phyloP scores from a whole-genome alignment of 37 sponge, comb jelly and placozoan genomes.

The Geodia barretti region DNA sequence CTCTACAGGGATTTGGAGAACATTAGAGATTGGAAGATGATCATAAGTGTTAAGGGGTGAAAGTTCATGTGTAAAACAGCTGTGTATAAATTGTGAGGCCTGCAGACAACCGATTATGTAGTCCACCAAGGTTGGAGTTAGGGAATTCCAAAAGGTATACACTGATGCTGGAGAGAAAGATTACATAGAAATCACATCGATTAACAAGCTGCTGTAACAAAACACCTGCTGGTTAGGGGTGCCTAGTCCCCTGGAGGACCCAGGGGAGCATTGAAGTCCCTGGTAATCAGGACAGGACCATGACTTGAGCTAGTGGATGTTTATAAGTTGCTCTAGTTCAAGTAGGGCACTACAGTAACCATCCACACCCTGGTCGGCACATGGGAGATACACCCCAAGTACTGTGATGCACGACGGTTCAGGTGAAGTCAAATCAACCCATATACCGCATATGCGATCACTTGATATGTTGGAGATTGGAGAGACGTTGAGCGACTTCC shows the following conservation, averaged over 20 bases:
- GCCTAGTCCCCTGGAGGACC: neutral
- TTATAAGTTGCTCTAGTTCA: neutral
- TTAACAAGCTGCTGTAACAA: neutral
- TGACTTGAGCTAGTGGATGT: neutral
- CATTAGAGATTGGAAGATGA: neutral
- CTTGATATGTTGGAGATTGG: neutral
- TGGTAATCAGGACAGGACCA: neutral
- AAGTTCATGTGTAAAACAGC: neutral
- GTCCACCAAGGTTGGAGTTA: neutral
- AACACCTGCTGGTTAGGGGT: neutral
- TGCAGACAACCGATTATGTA: too few relatives aligned
- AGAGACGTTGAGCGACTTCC: neutral
- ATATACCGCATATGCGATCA: neutral
- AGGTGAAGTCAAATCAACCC: neutral
- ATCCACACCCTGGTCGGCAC: neutral
- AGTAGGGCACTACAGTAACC: neutral
- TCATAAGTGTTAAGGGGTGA: neutral
- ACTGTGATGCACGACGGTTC: neutral
- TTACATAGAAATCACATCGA: neutral
- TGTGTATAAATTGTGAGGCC: neutral
- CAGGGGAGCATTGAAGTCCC: neutral
- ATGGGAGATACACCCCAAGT: neutral
- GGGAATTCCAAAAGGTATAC: neutral
- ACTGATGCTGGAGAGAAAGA: neutral
- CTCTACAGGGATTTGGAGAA: neutral